Conservation (phyloP, 1,140 invertebrate species). For the Tigriopus japonicus region DNA sequence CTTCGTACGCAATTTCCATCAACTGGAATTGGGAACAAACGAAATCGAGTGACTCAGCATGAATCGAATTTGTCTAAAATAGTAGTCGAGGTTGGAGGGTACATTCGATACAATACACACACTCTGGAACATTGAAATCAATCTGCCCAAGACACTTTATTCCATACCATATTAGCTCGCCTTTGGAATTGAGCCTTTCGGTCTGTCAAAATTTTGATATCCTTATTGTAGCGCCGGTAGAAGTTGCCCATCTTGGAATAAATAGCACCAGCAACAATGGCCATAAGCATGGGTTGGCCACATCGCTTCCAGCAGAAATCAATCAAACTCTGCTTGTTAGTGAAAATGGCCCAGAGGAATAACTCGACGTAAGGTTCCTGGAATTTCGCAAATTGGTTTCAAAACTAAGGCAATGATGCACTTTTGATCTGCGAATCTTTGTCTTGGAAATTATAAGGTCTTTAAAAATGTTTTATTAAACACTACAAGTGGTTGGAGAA, state of each 20-base stretch:
- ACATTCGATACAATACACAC: neutral
- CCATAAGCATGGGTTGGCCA: conserved; percentile 17
- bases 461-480: too few relatives aligned
- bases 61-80: too few relatives aligned
- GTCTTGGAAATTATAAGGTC: too few relatives aligned
- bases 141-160: neutral
- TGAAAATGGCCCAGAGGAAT: conserved; percentile 28
- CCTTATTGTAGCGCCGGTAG: conserved; percentile 9
- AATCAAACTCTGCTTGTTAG: conserved; percentile 25
- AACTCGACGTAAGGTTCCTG: conserved; percentile 26
- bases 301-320: conserved; percentile 21
- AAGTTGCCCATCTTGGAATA: conserved; percentile 18
- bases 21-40: neutral
- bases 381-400: neutral
- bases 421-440: too few relatives aligned
- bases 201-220: neutral
- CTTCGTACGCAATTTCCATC: neutral
- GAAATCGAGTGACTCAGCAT: too few relatives aligned
- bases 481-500: too few relatives aligned
- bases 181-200: neutral
- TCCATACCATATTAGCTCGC: neutral
- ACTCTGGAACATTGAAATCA: neutral
- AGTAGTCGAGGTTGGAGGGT: too few relatives aligned
- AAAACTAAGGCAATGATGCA: too few relatives aligned
- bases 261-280: conserved; percentile 18